Evolutionary conservation across 2,113 vertebrate genomes (phyloP).

Genomic region (Vulpes vulpes): DNA sequence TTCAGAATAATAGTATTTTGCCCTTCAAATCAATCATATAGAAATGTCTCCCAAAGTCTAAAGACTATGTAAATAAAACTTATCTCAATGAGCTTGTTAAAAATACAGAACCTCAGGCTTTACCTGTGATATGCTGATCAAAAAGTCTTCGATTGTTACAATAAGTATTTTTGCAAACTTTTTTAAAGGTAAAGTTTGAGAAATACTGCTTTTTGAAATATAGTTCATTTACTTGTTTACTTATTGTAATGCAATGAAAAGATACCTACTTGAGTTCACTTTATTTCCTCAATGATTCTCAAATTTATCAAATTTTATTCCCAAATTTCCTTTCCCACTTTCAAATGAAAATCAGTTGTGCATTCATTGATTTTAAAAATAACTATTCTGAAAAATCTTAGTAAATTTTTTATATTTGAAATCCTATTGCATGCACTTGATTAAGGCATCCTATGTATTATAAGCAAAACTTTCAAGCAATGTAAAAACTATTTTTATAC

Average conservation of each 20-base stretch:
- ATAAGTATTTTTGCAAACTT: background rate
- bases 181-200: background rate
- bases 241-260: background rate
- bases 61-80: background rate
- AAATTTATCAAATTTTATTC: background rate
- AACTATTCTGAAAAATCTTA: background rate
- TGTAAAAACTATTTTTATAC: background rate
- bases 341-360: background rate
- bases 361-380: background rate
- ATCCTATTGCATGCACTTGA: background rate
- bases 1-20: background rate
- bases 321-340: background rate
- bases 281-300: background rate
- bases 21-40: background rate
- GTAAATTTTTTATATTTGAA: background rate
- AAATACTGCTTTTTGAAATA: background rate
- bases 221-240: background rate
- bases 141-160: background rate
- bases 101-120: background rate
- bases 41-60: conserved; percentile 21
- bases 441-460: background rate
- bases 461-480: background rate
- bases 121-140: background rate
- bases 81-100: background rate
- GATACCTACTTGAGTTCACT: background rate